Evolutionary conservation across 2,113 vertebrate genomes (phyloP), one percentile per base, ranked within the genome.

Genomic region (Axis porcinus): DNA sequence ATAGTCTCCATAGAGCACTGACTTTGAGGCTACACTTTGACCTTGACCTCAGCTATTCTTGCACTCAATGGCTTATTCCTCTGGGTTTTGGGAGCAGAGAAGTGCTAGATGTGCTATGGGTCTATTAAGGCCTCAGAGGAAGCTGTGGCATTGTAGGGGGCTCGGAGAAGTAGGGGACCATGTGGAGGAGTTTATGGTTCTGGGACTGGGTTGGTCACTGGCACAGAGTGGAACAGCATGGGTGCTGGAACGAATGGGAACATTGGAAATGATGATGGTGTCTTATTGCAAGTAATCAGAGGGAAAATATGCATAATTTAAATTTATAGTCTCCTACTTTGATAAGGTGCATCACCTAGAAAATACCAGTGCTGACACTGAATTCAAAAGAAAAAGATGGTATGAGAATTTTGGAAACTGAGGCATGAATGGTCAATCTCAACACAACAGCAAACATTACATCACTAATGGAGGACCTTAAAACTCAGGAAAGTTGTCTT

Each of bases 231-330:
- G 57, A 57, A 67, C 7, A 58, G 30, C 15, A 14, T 60, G 58
- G 81, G 88, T 25, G 21, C 54, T 83, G 50, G 93, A 15, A 30
- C 16, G 25, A 74, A n/a, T 28, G 62, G 52, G 55, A 43, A 17
- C 62, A 25, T 1, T 93, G 79, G 78, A 57, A 17, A 78, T 17
- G 62, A 57, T 57, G 70, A 50, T 16, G 43, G 47, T 23, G 70
- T 33, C 60, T 86, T 91, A 23, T 93, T 52, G 76, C 64, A 40
- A 83, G 58, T 36, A 81, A 95, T 16, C 79, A 89, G 27, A 98
- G 86, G 45, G 70, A 47, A 92, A 95, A 86, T 30, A 88, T 90
- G 94, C 94, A 97, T 89, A 95, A 97, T 50, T 88, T 97, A 43
- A 97, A 97, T 58, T 85, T 12, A 86, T 83, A 78, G 79, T 74